Percentiles rank a stretch among this genome's conserved stretches.
phyloP scores from a whole-genome alignment of 2,113 vertebrate species.

The Alethe diademata region DNA sequence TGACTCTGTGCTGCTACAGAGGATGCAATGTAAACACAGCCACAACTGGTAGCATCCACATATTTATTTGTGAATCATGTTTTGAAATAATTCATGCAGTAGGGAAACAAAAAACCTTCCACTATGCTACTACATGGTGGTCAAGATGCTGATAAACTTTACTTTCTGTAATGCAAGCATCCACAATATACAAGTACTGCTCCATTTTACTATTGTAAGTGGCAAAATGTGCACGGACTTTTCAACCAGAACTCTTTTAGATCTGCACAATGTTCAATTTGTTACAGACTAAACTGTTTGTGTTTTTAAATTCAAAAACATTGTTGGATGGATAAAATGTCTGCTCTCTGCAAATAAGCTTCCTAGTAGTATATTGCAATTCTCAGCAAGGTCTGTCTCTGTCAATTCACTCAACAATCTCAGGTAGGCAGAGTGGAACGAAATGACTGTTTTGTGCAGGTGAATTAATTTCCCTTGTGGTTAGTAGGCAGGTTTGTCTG shows the following conservation, averaged over 20 bases:
- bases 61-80: background rate
- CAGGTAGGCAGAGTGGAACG: background rate
- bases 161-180: background rate
- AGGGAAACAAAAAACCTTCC: background rate
- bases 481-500: background rate
- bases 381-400: background rate
- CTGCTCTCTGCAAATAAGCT: background rate
- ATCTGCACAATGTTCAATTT: background rate
- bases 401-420: background rate
- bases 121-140: background rate
- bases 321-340: background rate
- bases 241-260: background rate
- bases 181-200: accelerated
- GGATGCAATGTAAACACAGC: background rate
- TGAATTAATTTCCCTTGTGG: slow-evolving; percentile 1
- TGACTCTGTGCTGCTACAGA: background rate
- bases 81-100: background rate
- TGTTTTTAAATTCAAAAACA: background rate
- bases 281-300: background rate
- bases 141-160: background rate
- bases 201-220: background rate
- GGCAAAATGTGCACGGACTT: background rate
- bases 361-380: background rate
- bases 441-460: background rate
- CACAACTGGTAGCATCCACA: background rate